Base-by-base conservation (phyloP, 1,140 invertebrate species). In the Wiebesia pumilae region DNA sequence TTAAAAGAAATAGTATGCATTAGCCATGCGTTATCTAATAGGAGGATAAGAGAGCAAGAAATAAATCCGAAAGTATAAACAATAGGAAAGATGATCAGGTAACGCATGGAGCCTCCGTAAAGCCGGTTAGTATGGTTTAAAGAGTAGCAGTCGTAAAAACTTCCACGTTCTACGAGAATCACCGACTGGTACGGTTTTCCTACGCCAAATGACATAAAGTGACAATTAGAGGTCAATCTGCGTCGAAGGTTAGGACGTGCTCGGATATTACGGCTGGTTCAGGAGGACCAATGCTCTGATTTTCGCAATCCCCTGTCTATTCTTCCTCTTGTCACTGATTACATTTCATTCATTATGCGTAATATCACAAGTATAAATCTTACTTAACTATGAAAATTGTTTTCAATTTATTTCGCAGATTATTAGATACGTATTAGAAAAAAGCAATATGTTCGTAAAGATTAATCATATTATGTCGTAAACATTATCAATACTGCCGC, bases 181-280 rank as follows among this genome's bases (percentile, higher is more conserved):
- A 75, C 35, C 69, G 81, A 73, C 40, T 82, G 81, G 43, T 67
- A 82, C 43, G 81, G 40, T 38, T 83, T 83, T 83, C 47, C n/a
- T 82, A 33, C 40, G 38, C 38, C 21, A 27, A 43, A 47, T 19
- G 67, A 69, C 58, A 69, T 30, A 51, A 84, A 84, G 54, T 78
- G 83, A 84, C 83, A 84, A 84, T 84, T 84, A 84, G 83, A 78
- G 83, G 83, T 40, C 54, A 84, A 84, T 84, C 38, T 43, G n/a
- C 33, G 35, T 24, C 73, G 83, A 84, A 84, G 83, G 83, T 84
- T 78, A 80, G 54, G 21, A 38, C 30, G 30, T 21, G 27, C 14
- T 2, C 40, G 77, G 24, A 24, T 35, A 78, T 54, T 77, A 24
- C n/a, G 47, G 33, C 27, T 35, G 33, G n/a, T 77, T 58, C 81